These are phyloP conservation scores for Cardiocondyla obscurior DNA, from an alignment of 1,140 invertebrate genomes.

Conservation along the genomic window DNA sequence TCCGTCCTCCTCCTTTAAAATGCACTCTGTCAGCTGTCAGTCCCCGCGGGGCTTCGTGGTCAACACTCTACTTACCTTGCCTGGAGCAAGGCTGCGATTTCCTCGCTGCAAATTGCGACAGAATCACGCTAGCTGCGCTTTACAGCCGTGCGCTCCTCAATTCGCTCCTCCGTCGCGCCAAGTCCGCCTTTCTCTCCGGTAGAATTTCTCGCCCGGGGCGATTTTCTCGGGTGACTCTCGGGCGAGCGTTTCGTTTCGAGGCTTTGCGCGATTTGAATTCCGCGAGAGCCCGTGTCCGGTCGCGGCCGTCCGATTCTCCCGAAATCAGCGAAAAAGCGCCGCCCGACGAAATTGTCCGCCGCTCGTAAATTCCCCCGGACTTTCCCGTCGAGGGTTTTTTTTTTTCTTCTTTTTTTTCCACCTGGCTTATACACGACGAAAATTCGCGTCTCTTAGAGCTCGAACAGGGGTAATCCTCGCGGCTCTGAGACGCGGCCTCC, in stretches of 20 bases:
- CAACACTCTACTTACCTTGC: conserved; percentile 77
- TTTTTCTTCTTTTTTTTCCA: no score
- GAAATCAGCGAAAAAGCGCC: conserved; percentile 21
- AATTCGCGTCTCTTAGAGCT: background rate
- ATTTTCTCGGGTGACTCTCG: conserved; percentile 67
- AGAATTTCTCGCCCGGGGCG: conserved; percentile 74
- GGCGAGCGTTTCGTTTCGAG: conserved; percentile 32
- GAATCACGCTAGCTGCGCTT: conserved; percentile 61
- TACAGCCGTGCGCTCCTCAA: conserved; percentile 55
- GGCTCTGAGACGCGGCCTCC: background rate
- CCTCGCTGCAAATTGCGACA: conserved; percentile 76
- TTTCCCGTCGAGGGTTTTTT: no score
- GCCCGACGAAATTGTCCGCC: background rate
- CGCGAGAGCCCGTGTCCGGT: conserved; percentile 20
- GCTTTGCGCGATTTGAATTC: conserved; percentile 62
- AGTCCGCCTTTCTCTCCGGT: conserved; percentile 75
- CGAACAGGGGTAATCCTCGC: background rate
- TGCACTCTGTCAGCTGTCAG: conserved; percentile 38
- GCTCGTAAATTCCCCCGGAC: background rate
- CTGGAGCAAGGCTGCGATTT: conserved; percentile 80
- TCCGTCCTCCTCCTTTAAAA: conserved; percentile 24
- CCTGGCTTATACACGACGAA: conserved; percentile 13
- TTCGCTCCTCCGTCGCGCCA: conserved; percentile 44
- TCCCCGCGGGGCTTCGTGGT: conserved; percentile 54
- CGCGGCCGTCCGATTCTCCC: background rate